Evolutionary conservation across 2,113 vertebrate genomes (phyloP).

Genomic region (Rhagologus leucostigma): DNA sequence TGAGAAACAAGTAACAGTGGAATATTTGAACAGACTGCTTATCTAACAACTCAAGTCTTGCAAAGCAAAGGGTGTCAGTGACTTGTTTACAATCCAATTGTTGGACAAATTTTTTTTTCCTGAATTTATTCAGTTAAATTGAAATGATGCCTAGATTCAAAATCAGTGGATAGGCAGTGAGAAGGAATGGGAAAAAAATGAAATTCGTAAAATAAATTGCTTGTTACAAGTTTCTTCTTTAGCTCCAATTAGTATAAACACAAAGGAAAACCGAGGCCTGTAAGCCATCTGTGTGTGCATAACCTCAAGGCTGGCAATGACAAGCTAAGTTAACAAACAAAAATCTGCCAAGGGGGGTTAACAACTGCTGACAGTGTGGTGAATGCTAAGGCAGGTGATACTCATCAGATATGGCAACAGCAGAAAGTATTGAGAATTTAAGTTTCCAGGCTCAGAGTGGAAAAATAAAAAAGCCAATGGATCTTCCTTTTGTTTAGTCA

Average conservation of each 20-base stretch:
- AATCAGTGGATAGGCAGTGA: background rate
- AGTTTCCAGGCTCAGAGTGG: background rate
- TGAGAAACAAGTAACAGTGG: background rate
- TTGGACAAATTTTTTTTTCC: background rate
- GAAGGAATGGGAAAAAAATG: background rate
- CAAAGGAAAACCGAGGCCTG: background rate
- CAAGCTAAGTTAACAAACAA: conserved; percentile 16
- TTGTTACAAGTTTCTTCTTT: background rate
- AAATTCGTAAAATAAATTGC: background rate
- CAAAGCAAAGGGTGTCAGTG: background rate
- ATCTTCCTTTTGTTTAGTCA: background rate
- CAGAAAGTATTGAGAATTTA: conserved; percentile 3
- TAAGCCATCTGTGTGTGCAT: background rate
- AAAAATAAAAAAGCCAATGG: background rate
- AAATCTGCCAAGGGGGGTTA: conserved; percentile 26
- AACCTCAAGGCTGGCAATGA: conserved; percentile 27
- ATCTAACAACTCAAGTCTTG: background rate
- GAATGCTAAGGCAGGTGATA: conserved; percentile 36
- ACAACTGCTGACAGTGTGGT: conserved; percentile 2
- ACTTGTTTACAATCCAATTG: background rate
- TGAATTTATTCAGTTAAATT: background rate
- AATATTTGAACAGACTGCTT: background rate
- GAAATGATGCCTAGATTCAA: background rate
- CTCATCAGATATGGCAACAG: conserved; percentile 30
- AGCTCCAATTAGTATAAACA: background rate